phyloP scores from a whole-genome alignment of 2,113 vertebrate genomes.

The Mesembrinibis cayennensis region DNA sequence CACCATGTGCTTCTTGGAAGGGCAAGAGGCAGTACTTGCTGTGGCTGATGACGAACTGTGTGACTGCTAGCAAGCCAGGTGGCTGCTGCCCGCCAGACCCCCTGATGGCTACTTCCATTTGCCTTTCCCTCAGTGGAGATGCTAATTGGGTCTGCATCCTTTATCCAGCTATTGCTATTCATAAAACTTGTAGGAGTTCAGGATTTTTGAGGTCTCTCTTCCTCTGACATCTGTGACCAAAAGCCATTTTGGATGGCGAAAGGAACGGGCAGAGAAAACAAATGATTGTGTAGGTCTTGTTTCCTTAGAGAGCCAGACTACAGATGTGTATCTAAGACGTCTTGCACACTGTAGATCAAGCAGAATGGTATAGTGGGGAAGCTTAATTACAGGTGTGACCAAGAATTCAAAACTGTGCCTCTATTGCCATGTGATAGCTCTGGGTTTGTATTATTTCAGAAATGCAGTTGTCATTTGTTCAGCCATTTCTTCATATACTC shows the following conservation, averaged over 20 bases:
- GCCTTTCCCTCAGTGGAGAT: neutral
- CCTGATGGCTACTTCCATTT: neutral
- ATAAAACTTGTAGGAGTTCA: neutral
- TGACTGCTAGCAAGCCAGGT: rapidly evolving
- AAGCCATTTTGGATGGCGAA: neutral
- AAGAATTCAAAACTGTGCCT: neutral
- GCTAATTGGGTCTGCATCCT: neutral
- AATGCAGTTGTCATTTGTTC: neutral
- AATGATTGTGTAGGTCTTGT: neutral
- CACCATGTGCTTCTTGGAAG: neutral
- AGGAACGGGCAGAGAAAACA: neutral
- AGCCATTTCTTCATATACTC: neutral
- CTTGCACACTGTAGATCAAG: neutral
- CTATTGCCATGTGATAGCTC: neutral
- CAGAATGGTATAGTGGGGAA: neutral
- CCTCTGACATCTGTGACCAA: neutral
- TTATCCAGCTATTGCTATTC: neutral
- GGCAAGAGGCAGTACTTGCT: neutral
- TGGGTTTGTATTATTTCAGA: neutral
- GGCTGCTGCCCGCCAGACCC: neutral
- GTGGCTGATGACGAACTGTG: rapidly evolving
- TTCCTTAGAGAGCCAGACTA: neutral
- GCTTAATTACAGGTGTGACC: neutral
- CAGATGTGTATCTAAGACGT: neutral
- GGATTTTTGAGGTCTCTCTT: neutral